A percentile compares a stretch with the other conserved stretches of the same genome.
Conservation (phyloP, 2,113 vertebrate species). For the Dipodomys ordii region DNA sequence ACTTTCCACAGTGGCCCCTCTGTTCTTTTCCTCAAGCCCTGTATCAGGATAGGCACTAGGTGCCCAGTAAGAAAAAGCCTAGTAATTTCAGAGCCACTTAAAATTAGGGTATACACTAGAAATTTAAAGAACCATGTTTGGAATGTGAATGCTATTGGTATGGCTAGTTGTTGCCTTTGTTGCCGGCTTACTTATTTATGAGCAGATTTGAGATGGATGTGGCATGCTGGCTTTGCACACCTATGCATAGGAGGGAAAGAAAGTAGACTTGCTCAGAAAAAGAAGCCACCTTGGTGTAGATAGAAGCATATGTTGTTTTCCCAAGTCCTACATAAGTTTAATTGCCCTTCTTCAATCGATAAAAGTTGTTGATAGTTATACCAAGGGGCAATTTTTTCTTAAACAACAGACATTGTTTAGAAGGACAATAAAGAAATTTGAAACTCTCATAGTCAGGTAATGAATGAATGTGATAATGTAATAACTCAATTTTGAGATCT, state of each 20-base stretch:
- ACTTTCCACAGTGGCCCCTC: too few relatives aligned
- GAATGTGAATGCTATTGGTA: neutral
- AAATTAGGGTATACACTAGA: neutral
- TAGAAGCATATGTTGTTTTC: neutral
- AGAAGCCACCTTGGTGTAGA: neutral
- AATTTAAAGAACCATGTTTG: neutral
- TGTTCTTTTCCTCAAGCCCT: neutral
- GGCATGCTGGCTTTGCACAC: neutral
- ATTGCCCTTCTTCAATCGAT: neutral
- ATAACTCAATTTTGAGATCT: slow-evolving; percentile 73
- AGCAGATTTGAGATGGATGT: neutral
- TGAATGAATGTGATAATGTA: slow-evolving; percentile 73
- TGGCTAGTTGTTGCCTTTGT: neutral
- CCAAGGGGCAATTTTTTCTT: slow-evolving; percentile 29
- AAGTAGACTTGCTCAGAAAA: neutral
- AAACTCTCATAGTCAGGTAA: slow-evolving; percentile 75
- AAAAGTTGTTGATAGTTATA: slow-evolving; percentile 40
- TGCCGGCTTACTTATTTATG: neutral
- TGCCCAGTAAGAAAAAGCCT: neutral
- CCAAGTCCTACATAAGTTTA: neutral
- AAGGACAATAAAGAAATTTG: slow-evolving; percentile 61
- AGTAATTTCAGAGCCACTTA: neutral
- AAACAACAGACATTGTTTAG: slow-evolving; percentile 61
- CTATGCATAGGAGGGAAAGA: neutral
- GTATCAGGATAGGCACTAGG: neutral